phyloP scores from a whole-genome alignment of 2,797 vertebrate genomes.

The Arctocebus calabarensis region DNA sequence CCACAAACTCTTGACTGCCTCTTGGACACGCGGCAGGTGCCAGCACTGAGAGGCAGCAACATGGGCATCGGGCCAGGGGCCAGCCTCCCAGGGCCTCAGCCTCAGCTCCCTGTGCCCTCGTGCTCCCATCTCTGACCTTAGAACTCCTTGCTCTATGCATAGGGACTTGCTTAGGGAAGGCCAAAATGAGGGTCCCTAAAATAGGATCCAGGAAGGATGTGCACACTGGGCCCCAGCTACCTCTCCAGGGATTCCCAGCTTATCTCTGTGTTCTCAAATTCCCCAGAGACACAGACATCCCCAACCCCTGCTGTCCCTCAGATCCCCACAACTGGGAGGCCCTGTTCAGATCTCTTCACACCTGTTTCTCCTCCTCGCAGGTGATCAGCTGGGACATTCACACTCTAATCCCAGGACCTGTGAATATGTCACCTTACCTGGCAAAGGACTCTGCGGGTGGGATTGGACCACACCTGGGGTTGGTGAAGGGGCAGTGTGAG shows the following conservation, averaged over 20 bases:
- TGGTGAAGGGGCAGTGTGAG: neutral
- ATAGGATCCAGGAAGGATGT: fast-evolving
- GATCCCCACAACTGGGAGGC: neutral
- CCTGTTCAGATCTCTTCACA: neutral
- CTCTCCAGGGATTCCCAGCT: no score
- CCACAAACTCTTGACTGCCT: neutral
- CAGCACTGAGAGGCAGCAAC: neutral
- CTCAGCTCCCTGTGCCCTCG: fast-evolving
- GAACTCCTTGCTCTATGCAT: neutral
- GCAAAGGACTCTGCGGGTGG: neutral
- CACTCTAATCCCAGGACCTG: neutral
- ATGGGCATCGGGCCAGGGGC: neutral
- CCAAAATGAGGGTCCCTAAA: no score
- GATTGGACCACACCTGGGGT: neutral
- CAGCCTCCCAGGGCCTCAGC: neutral
- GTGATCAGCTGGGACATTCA: neutral
- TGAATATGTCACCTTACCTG: neutral
- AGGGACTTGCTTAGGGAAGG: neutral
- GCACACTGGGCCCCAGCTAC: neutral
- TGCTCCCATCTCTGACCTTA: neutral
- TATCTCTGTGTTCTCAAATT: neutral
- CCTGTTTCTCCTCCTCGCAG: neutral
- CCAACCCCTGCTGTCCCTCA: neutral
- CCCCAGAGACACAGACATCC: neutral
- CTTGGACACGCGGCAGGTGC: neutral